A percentile compares a stretch with the other conserved stretches of the same genome.
Conservation (phyloP, 2,797 vertebrate genomes). For the Crypturellus tataupa region DNA sequence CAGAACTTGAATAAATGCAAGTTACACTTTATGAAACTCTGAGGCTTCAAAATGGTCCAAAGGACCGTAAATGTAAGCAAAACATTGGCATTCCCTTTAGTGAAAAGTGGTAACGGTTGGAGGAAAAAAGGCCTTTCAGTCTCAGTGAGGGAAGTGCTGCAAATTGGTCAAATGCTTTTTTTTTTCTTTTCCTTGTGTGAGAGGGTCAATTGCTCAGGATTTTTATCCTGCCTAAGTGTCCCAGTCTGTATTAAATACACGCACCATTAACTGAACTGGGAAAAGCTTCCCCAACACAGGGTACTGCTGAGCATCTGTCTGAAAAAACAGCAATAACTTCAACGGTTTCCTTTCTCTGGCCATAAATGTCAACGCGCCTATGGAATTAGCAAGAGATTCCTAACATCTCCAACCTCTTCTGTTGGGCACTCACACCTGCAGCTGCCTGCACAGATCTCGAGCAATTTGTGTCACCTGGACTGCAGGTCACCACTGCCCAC, state of each 20-base stretch:
- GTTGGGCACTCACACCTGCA: too few species aligned
- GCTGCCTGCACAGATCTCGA: too few species aligned
- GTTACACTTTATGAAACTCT: neutral
- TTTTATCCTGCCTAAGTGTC: neutral
- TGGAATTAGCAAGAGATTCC: neutral
- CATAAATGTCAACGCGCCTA: neutral
- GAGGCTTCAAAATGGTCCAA: neutral
- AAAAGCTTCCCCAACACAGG: neutral
- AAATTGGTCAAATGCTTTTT: neutral
- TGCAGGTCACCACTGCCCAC: too few species aligned
- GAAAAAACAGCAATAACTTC: neutral
- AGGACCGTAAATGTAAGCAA: accelerated
- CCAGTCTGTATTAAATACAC: neutral
- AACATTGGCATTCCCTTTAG: too few species aligned
- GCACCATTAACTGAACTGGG: neutral
- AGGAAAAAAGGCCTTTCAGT: neutral
- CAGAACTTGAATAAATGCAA: neutral
- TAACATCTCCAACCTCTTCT: neutral
- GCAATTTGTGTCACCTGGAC: too few species aligned
- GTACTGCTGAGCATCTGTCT: neutral
- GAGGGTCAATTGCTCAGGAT: too few species aligned
- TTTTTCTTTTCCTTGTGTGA: neutral
- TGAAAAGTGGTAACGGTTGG: neutral
- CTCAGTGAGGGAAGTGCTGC: neutral
- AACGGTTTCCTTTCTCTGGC: neutral